Evolutionary conservation across 2,888 invertebrate genomes (phyloP), one percentile per base, ranked within the genome.

Genomic region (Ophion slaviceki): DNA sequence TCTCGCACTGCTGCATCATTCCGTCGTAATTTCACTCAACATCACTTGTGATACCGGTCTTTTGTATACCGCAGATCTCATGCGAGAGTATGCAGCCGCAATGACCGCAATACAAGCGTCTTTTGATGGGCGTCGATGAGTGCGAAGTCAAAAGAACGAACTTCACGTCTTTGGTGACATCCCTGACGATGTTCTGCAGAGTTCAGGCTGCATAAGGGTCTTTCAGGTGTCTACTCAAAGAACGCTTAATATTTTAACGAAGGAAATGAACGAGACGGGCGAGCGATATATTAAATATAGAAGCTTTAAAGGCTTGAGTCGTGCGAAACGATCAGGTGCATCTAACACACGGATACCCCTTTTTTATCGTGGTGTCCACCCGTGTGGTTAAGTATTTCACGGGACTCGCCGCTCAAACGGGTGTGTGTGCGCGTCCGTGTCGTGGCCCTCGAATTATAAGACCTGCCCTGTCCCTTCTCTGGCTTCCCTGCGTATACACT

Each of bases 301-400:
- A 89, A 87, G 88, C 87, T 89, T 88, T 92, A 90, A 92, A 92
- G 87, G 90, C 89, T 88, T 87, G 89, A 89, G 88, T 87, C 91
- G 91, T 93, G 93, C 90, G 92, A 93, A 92, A 88, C 87, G 90
- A 91, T 92, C 93, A 92, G 93, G 91, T 93, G 93, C 86, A 80
- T 17, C 72, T 70, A 75, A 84, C 80, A 62, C 66, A 20, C 28
- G 66, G 77, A 57, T 53, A 77, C 17, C 4, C 47, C 14, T 66
- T 66, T 59, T 71, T 62, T 66, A 75, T 68, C 47, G 53, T 24
- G 62, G 17, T 66, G 57, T 76, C 68, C 24, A 20, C n/a, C 24
- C 72, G 17, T 14, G 59, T 40, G 80, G 78, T 72, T 75, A 83
- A 80, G 77, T 74, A 74, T 80, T 83, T 83, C 45, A 70, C 64